Conservation (phyloP, 1,140 invertebrate genomes). For the Zaprionus ornatus region DNA sequence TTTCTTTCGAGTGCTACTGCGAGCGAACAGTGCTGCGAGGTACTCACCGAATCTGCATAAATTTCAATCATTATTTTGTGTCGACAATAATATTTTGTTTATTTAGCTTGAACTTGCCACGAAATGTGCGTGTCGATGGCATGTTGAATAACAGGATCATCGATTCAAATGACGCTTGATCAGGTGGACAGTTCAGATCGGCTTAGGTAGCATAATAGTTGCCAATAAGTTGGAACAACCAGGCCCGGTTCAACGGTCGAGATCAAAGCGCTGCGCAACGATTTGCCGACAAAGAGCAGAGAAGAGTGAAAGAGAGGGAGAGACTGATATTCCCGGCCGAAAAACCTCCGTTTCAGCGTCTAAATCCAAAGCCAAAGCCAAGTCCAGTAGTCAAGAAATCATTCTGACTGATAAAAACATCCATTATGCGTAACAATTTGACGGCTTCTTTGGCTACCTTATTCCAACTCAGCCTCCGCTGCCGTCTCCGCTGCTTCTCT, state of each 20-base stretch:
- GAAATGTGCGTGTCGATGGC: slow-evolving; percentile 61
- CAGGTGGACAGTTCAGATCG: background rate
- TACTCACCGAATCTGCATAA: slow-evolving; percentile 64
- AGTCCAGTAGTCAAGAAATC: slow-evolving; percentile 80
- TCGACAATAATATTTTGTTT: slow-evolving; percentile 65
- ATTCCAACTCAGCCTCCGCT: slow-evolving; percentile 25
- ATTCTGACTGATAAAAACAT: slow-evolving; percentile 80
- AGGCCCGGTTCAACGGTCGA: slow-evolving; percentile 66
- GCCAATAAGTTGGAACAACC: slow-evolving; percentile 10
- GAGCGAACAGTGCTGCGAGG: slow-evolving; percentile 6
- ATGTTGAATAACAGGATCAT: slow-evolving; percentile 72
- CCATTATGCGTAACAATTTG: slow-evolving; percentile 82
- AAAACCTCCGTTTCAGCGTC: slow-evolving; percentile 16
- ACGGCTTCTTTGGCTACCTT: slow-evolving; percentile 80
- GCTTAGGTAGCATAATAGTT: background rate
- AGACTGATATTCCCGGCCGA: background rate
- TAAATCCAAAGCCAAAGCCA: slow-evolving; percentile 32
- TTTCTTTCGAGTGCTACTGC: slow-evolving; percentile 78
- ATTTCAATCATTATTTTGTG: slow-evolving; percentile 4
- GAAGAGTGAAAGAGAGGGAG: slow-evolving; percentile 13
- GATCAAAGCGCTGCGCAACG: slow-evolving; percentile 60
- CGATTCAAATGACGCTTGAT: slow-evolving; percentile 43
- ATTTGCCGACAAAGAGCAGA: slow-evolving; percentile 53
- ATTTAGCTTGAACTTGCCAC: slow-evolving; percentile 33
- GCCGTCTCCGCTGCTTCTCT: slow-evolving; percentile 10